Conservation (phyloP, 2,113 vertebrate genomes). For the Castor canadensis region DNA sequence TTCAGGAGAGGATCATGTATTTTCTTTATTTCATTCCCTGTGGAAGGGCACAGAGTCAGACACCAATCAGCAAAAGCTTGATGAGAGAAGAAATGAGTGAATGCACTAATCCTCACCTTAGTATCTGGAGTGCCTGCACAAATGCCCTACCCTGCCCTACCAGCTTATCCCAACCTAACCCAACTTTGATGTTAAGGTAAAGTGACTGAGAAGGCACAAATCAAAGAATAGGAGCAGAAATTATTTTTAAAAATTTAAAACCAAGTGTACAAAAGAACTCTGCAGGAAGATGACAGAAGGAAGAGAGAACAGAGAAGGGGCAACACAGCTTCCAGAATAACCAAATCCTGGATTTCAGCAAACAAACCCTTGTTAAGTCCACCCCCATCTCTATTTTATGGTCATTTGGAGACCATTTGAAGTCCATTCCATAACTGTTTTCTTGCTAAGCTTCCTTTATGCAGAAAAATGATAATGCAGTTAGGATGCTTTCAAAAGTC, state of each 20-base stretch:
- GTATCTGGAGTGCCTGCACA: fast-evolving
- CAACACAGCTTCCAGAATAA: background rate
- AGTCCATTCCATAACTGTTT: slow-evolving; percentile 26
- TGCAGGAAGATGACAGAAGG: background rate
- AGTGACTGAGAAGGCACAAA: background rate
- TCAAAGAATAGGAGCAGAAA: too few relatives aligned
- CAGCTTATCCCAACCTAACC: background rate
- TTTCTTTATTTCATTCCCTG: background rate
- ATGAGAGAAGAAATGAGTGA: background rate
- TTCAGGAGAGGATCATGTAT: background rate
- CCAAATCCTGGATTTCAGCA: background rate
- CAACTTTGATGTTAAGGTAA: background rate
- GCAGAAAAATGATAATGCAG: slow-evolving; percentile 80
- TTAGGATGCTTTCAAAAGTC: slow-evolving; percentile 81
- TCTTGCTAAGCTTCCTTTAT: slow-evolving; percentile 65
- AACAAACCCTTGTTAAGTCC: background rate
- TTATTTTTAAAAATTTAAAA: too few relatives aligned
- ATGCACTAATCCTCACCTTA: background rate
- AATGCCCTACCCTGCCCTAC: fast-evolving
- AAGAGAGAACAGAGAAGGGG: background rate
- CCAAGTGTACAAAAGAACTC: background rate
- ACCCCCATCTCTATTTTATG: background rate
- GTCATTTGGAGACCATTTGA: slow-evolving; percentile 42
- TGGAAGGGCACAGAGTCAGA: background rate
- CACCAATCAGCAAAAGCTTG: background rate